These are phyloP conservation scores for Gopherus flavomarginatus DNA, from an alignment of 2,113 vertebrate species.

Conservation along the genomic window DNA sequence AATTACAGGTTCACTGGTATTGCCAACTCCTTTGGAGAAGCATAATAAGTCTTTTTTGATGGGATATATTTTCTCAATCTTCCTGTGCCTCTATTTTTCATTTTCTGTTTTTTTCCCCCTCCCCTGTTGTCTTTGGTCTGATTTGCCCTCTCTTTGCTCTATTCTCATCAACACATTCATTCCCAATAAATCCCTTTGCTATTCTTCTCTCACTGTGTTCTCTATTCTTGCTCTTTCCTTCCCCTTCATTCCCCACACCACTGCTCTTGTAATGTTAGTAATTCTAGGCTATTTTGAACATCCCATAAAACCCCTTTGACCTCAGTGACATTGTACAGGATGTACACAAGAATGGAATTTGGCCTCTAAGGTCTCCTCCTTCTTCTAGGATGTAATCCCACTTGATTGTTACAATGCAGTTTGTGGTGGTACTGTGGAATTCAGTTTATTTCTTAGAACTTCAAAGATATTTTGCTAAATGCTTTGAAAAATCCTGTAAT, in stretches of 20 bases:
- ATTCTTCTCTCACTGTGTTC: background rate
- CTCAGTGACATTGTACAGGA: background rate
- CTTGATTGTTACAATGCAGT: background rate
- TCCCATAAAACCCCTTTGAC: background rate
- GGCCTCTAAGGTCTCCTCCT: background rate
- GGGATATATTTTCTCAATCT: background rate
- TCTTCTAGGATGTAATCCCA: background rate
- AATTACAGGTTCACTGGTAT: background rate
- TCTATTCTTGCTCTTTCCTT: background rate
- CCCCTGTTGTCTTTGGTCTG: background rate
- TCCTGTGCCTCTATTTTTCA: background rate
- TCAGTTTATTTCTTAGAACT: constrained; percentile 25
- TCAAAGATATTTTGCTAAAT: background rate
- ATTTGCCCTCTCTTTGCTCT: background rate
- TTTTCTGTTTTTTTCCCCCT: background rate
- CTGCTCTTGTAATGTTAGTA: background rate
- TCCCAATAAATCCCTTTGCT: background rate
- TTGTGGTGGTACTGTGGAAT: background rate
- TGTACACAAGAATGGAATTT: background rate
- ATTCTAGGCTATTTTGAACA: background rate
- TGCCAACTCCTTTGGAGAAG: background rate
- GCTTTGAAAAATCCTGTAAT: constrained; percentile 5
- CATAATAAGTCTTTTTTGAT: background rate
- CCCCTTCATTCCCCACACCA: background rate
- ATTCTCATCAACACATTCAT: background rate